phyloP scores from a whole-genome alignment of 2,888 invertebrate genomes.

The Eumacrocentrus americanus region DNA sequence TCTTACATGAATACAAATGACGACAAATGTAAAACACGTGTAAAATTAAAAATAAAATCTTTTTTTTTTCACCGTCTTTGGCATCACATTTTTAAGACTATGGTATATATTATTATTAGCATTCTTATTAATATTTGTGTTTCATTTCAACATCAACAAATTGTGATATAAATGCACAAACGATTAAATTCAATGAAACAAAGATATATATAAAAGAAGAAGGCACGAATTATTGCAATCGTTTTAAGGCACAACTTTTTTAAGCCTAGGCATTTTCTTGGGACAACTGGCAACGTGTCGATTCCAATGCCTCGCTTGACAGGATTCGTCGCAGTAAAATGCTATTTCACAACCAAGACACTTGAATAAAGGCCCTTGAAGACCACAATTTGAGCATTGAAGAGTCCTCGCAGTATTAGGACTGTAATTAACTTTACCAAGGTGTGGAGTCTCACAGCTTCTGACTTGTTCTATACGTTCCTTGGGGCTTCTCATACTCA shows the following conservation, averaged over 20 bases:
- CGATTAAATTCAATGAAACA: neutral
- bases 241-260: constrained; percentile 46
- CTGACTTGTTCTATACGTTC: constrained; percentile 25
- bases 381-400: constrained; percentile 50
- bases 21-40: neutral
- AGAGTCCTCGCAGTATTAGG: constrained; percentile 37
- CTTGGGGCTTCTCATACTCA: constrained; percentile 20
- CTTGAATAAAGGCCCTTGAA: constrained; percentile 46
- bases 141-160: neutral
- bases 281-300: constrained; percentile 51
- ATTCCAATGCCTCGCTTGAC: constrained; percentile 54
- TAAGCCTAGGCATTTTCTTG: constrained; percentile 55
- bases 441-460: constrained; percentile 46
- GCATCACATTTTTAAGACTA: neutral
- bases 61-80: neutral
- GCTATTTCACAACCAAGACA: constrained; percentile 54
- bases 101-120: neutral
- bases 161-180: neutral
- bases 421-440: constrained; percentile 44
- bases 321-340: constrained; percentile 52
- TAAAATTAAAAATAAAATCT: neutral
- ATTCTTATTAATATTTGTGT: neutral
- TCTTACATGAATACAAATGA: neutral
- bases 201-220: neutral
- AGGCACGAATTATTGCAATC: neutral